Percentiles rank a stretch among this genome's conserved stretches.
Conservation (phyloP, 2,888 invertebrate genomes). For the Agriopis leucophaearia region DNA sequence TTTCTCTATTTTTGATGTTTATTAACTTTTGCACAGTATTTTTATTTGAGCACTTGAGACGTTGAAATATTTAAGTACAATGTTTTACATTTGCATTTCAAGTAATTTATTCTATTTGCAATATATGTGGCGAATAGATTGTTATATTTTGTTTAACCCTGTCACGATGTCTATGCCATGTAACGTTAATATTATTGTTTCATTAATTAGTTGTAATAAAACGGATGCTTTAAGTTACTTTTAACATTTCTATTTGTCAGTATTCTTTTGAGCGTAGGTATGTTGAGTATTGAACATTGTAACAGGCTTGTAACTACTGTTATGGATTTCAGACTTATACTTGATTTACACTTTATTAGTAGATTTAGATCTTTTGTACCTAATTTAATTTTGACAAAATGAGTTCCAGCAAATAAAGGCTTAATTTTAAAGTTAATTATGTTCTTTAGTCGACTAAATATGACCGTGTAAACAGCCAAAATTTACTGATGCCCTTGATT, state of each 20-base stretch:
- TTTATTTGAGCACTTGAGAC: constrained; percentile 38
- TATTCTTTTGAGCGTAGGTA: constrained; percentile 62
- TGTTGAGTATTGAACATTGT: constrained; percentile 7
- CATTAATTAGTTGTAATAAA: constrained; percentile 69
- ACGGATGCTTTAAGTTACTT: constrained; percentile 79
- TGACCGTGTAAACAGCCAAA: too few relatives aligned
- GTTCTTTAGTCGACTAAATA: too few relatives aligned
- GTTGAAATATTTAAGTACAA: constrained; percentile 45
- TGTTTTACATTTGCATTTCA: constrained; percentile 47
- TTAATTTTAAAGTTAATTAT: too few relatives aligned
- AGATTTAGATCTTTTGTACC: too few relatives aligned
- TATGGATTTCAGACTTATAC: not conserved
- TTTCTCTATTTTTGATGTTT: constrained; percentile 25
- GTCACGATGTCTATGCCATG: constrained; percentile 67
- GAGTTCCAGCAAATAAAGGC: too few relatives aligned
- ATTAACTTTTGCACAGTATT: constrained; percentile 41
- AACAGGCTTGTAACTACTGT: not conserved
- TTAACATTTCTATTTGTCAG: constrained; percentile 77
- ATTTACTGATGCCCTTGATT: too few relatives aligned
- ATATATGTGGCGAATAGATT: constrained; percentile 41
- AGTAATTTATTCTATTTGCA: constrained; percentile 41
- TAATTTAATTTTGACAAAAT: too few relatives aligned
- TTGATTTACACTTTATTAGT: too few relatives aligned
- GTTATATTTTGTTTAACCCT: constrained; percentile 46
- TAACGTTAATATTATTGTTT: constrained; percentile 73